Evolutionary conservation across 92 coral and sea anemone genomes (phyloP).

Genomic region (Actinernus sp.): DNA sequence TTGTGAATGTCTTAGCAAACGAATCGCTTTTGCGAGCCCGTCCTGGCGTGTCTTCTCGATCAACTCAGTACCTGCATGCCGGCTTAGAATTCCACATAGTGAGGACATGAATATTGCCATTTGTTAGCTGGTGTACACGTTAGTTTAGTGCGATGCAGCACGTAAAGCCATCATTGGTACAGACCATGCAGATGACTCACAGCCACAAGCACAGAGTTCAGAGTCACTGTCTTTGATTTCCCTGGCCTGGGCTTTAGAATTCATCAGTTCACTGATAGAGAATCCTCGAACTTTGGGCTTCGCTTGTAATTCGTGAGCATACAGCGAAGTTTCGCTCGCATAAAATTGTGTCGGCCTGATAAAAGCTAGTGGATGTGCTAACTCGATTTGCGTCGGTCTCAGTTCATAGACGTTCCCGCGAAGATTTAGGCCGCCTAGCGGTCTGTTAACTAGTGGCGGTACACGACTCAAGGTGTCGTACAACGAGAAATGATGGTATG

Average conservation of each 20-base stretch:
- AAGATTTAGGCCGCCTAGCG: background rate
- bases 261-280: background rate
- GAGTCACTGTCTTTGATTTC: background rate
- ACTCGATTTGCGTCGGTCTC: conserved; percentile 17
- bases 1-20: too few species aligned
- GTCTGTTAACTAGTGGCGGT: conserved; percentile 1
- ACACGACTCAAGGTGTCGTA: conserved; percentile 56
- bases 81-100: too few species aligned
- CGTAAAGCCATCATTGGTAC: background rate
- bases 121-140: too few species aligned
- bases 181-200: conserved; percentile 1
- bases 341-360: background rate
- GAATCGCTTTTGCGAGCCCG: too few species aligned
- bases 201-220: background rate
- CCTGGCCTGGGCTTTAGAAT: background rate
- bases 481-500: conserved; percentile 89
- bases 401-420: background rate
- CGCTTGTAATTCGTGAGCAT: too few species aligned
- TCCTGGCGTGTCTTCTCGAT: too few species aligned
- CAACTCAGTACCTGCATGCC: too few species aligned
- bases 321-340: background rate
- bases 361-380: conserved; percentile 12
- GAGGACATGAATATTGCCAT: too few species aligned
- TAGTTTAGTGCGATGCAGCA: too few species aligned
- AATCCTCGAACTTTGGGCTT: background rate